Evolutionary conservation across 2,888 invertebrate genomes (phyloP), one percentile per base, ranked within the genome.

Genomic region (Adelphocoris suturalis): DNA sequence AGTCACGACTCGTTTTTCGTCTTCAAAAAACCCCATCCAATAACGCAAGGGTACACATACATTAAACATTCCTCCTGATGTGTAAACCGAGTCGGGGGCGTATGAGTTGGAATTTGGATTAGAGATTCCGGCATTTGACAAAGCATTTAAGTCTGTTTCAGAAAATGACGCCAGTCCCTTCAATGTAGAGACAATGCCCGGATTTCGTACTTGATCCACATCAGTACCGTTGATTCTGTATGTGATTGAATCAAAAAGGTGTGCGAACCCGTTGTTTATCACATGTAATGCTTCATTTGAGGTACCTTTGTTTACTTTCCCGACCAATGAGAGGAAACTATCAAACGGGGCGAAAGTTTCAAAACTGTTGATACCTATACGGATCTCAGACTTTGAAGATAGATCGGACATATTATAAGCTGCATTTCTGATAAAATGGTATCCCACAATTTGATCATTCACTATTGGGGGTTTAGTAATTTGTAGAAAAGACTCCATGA

Each of bases 171-270:
- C n/a, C 2, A n/a, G 16, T 1, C 48, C 52, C 23, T 82, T 82
- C 82, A 52, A 52, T 11, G 52, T 52, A 14, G 52, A 52, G 5
- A 52, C 52, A 52, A 52, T 13, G 16, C 52, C 52, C 13, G 52
- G 52, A 11, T 52, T 52, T 52, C 52, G 52, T 52, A 52, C 52
- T 52, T 52, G 52, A 82, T 82, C 82, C 12, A 82, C 82, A 27
- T 48, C 48, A 48, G 16, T 82, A 13, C 82, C 82, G 13, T 82
- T 82, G 12, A 82, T 48, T 9, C 16, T 0, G 23, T 82, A 82
- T 14, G 82, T 52, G 19, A 52, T 27, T 16, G 52, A 19, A 27
- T 82, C 82, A 82, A 52, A 82, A 19, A 82, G 23, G n/a, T n/a
- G n/a, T 82, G 82, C 5, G 82, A 52, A 48, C 52, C 52, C 16